These are phyloP conservation scores for Anser cygnoides DNA, from an alignment of 2,113 vertebrate species.

Conservation along the genomic window DNA sequence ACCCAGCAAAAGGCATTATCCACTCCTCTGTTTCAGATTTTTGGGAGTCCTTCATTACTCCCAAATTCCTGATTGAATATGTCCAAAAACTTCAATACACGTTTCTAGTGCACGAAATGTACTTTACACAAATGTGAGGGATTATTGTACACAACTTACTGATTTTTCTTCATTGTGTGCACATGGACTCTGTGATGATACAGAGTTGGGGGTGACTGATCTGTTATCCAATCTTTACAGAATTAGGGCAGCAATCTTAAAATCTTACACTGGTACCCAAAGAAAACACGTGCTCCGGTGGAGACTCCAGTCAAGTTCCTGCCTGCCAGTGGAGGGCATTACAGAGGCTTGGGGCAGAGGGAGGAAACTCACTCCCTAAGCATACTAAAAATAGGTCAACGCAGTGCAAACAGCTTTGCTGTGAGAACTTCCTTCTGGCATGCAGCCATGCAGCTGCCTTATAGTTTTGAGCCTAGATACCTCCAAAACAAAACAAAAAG, in stretches of 20 bases:
- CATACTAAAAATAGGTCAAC: constrained; percentile 50
- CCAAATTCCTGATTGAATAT: neutral
- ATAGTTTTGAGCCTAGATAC: neutral
- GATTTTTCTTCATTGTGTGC: neutral
- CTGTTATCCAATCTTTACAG: neutral
- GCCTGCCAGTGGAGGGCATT: neutral
- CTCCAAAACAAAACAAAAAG: constrained; percentile 24
- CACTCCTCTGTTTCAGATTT: neutral
- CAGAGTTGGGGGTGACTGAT: neutral
- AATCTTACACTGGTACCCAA: neutral
- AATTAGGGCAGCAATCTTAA: neutral
- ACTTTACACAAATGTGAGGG: neutral
- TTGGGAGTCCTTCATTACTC: neutral
- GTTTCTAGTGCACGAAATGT: neutral
- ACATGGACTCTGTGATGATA: neutral
- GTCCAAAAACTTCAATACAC: neutral
- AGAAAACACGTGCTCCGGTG: neutral
- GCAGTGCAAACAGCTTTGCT: constrained; percentile 8
- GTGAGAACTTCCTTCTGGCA: constrained; percentile 37
- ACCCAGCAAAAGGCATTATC: neutral
- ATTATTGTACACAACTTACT: neutral
- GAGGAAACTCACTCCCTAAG: neutral
- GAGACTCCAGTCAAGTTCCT: neutral
- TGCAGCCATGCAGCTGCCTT: constrained; percentile 17
- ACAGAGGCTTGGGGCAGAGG: neutral